Conservation (phyloP, 1,140 invertebrate species). For the Drosophila albomicans region DNA sequence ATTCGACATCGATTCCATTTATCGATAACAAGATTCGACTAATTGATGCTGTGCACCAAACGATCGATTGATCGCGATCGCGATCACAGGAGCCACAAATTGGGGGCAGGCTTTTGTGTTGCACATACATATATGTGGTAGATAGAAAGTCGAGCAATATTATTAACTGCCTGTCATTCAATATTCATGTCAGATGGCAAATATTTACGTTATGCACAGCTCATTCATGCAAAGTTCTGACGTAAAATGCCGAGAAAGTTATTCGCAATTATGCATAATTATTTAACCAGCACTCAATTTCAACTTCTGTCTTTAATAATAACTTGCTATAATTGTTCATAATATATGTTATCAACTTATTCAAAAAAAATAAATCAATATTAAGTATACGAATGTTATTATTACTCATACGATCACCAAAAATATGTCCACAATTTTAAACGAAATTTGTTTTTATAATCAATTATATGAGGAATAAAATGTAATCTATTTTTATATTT, state of each 20-base stretch:
- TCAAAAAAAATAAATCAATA: no score
- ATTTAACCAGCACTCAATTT: not conserved
- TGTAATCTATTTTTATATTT: no score
- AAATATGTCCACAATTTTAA: no score
- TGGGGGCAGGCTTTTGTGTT: slow-evolving; percentile 1
- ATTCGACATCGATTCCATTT: slow-evolving; percentile 52
- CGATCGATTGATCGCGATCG: not conserved
- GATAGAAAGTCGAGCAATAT: slow-evolving; percentile 50
- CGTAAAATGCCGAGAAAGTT: not conserved
- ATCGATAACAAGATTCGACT: slow-evolving; percentile 32
- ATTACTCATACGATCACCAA: no score
- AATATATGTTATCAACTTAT: no score
- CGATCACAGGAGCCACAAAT: slow-evolving; percentile 28
- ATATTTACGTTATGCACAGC: not conserved
- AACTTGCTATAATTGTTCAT: no score
- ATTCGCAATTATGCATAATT: not conserved
- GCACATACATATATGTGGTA: not conserved
- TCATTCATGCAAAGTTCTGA: not conserved
- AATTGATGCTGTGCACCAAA: slow-evolving; percentile 11
- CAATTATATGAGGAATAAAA: no score
- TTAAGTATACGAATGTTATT: no score
- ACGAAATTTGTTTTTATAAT: no score
- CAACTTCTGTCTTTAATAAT: no score
- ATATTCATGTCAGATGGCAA: not conserved
- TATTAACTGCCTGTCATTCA: not conserved